A percentile compares a stretch with the other conserved stretches of the same genome.
Evolutionary conservation across 1,140 invertebrate genomes (phyloP).

Genomic region (Drosophila triauraria): DNA sequence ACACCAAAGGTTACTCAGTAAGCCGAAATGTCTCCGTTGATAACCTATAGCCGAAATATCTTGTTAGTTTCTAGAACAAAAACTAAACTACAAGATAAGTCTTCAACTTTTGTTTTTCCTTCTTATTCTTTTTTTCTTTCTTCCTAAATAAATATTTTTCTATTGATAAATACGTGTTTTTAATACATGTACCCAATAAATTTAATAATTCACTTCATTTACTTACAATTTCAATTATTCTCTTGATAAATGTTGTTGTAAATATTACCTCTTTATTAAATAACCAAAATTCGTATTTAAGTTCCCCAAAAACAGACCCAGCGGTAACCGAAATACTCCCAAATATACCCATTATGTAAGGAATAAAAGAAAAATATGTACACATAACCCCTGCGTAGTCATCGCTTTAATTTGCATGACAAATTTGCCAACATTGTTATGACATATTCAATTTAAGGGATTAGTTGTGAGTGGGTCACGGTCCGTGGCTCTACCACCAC

Average conservation of each 20-base stretch:
- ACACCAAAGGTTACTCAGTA: constrained; percentile 16
- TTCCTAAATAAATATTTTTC: too few species aligned
- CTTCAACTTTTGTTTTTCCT: neutral
- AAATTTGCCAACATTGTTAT: constrained; percentile 81
- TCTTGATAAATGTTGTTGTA: too few species aligned
- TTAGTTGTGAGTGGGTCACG: constrained; percentile 62
- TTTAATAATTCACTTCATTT: neutral
- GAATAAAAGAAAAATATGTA: constrained; percentile 34
- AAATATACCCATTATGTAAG: constrained; percentile 22
- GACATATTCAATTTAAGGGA: constrained; percentile 84
- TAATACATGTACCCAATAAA: neutral
- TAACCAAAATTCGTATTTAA: too few species aligned
- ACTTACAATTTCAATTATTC: too few species aligned
- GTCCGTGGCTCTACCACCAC: constrained; percentile 1
- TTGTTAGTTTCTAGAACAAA: neutral
- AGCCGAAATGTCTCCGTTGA: neutral
- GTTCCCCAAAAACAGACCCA: neutral
- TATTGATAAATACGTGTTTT: too few species aligned
- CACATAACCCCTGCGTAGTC: constrained; percentile 58
- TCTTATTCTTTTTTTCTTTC: neutral
- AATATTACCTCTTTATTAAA: neutral
- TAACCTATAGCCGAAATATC: neutral
- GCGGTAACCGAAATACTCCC: neutral
- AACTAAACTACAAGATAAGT: neutral
- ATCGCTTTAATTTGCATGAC: constrained; percentile 83